Base-by-base conservation (phyloP, 2,797 vertebrate genomes). In the Lophius americanus region DNA sequence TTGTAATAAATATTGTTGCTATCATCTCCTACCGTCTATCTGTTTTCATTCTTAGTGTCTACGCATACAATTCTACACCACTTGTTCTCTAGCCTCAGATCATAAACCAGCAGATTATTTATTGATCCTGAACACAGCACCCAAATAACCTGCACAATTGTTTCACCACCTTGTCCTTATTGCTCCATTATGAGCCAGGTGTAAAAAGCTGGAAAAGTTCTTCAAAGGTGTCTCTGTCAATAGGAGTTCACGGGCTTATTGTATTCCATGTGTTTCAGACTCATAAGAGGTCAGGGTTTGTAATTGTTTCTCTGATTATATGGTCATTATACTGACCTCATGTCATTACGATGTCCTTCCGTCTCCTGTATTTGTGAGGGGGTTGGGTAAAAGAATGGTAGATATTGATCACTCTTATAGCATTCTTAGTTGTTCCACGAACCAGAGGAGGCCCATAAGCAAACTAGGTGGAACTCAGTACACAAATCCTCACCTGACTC, bases 81-180 rank as follows among this genome's bases (percentile, higher is more conserved):
- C 51, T 68, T 64, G 79, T 75, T 84, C 79, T 86, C 54, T 84
- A 76, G 75, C 75, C 84, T 81, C 76, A 69, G 68, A 83, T 85
- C 74, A 88, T 78, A 86, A 91, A 85, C 82, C 82, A 65, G 64
- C 86, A 92, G 89, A 93, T 93, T 89, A 93, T 93, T 90, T 93
- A 94, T 94, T 92, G 93, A 94, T 93, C 84, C 84, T 66, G 63
- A 75, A 82, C 76, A 78, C 89, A 84, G 85, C 82, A 83, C 90
- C 85, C 88, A 89, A 88, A 92, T 91, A 92, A 92, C 91, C 90
- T 78, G 85, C 89, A 86, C 81, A 85, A 92, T 91, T 89, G 88
- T 91, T 90, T 93, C 90, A 90, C 91, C 90, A 85, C 85, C 79
- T 85, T 91, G 87, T 91, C 91, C 91, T 93, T 92, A 93, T 87